These are phyloP conservation scores for Abrostola tripartita DNA, from an alignment of 2,888 invertebrate genomes.

Conservation along the genomic window DNA sequence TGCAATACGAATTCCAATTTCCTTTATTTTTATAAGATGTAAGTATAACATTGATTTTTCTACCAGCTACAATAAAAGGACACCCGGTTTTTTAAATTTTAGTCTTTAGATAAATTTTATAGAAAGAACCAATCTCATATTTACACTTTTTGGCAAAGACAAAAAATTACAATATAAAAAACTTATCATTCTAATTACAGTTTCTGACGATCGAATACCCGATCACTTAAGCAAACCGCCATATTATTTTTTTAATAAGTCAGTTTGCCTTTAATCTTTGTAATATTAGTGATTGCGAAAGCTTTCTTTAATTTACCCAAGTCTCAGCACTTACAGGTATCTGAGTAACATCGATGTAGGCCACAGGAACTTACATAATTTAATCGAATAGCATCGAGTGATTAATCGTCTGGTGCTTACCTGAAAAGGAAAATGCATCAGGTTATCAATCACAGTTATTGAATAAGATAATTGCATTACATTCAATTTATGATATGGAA, in stretches of 20 bases:
- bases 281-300: not conserved
- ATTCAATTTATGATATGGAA: not conserved
- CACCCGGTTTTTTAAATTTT: no score
- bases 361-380: slow-evolving; percentile 47
- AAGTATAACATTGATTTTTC: not conserved
- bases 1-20: slow-evolving; percentile 8
- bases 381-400: slow-evolving; percentile 10
- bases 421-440: slow-evolving; percentile 53
- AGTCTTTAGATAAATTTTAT: no score
- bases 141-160: no score
- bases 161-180: no score
- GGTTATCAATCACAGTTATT: slow-evolving; percentile 41
- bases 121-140: no score
- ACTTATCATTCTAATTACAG: no score
- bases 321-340: slow-evolving; percentile 8
- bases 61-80: no score
- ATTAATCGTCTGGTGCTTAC: slow-evolving; percentile 48
- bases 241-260: not conserved
- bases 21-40: not conserved
- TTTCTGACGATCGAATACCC: no score
- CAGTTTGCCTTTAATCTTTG: not conserved
- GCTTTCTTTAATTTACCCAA: slow-evolving; percentile 1
- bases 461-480: slow-evolving; percentile 10
- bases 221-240: no score
- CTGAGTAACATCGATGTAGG: slow-evolving; percentile 12